These are phyloP conservation scores for Gymnoscopelus braueri DNA, from an alignment of 2,797 vertebrate species.

Conservation along the genomic window DNA sequence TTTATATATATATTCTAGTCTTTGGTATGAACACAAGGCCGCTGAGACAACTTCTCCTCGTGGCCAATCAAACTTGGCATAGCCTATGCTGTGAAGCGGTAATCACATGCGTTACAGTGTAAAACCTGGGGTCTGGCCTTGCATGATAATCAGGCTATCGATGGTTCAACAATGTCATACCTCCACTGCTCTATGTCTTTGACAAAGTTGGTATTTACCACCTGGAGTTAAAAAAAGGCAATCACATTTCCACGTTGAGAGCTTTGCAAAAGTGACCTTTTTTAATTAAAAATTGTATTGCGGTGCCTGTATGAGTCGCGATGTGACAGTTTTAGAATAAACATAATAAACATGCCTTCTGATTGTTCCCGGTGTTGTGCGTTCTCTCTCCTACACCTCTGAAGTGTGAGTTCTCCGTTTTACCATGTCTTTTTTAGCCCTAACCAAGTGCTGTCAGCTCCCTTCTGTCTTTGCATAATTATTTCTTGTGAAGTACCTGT, in stretches of 20 bases:
- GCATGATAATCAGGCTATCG: constrained; percentile 15
- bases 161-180: background rate
- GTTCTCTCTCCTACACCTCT: constrained; percentile 49
- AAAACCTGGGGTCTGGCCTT: background rate
- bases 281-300: constrained; percentile 74
- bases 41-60: too few species aligned
- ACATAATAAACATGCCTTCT: constrained; percentile 71
- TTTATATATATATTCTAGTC: too few species aligned
- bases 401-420: constrained; percentile 68
- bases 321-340: constrained; percentile 72
- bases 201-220: constrained; percentile 64
- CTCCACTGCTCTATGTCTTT: constrained; percentile 16
- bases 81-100: too few species aligned
- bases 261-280: constrained; percentile 66
- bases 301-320: constrained; percentile 59
- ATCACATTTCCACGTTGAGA: constrained; percentile 55
- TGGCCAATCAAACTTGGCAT: too few species aligned
- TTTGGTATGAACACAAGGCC: too few species aligned
- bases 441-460: constrained; percentile 74
- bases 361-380: constrained; percentile 68
- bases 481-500: constrained; percentile 77
- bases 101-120: too few species aligned
- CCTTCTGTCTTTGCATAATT: constrained; percentile 69
- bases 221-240: constrained; percentile 54
- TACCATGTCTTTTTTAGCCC: constrained; percentile 68